Evolutionary conservation across 2,888 invertebrate species (phyloP).

Genomic region (Iselma pallidipennis): DNA sequence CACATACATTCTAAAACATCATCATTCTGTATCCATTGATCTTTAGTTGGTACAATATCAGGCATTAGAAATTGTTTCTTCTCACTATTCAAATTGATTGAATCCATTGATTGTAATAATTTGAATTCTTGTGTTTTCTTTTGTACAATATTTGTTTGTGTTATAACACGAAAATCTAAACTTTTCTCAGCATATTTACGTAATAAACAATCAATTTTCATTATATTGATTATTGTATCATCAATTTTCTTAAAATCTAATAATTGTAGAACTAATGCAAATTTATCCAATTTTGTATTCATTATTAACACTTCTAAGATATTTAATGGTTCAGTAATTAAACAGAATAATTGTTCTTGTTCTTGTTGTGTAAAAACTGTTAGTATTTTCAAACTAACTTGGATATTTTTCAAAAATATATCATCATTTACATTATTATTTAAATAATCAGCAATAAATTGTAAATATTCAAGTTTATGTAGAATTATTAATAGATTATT

Average conservation of each 20-base stretch:
- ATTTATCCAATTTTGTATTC: conserved; percentile 77
- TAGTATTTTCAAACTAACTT: conserved; percentile 71
- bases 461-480: conserved; percentile 65
- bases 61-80: conserved; percentile 75
- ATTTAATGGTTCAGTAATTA: conserved; percentile 71
- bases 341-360: conserved; percentile 64
- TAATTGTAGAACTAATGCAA: conserved; percentile 65
- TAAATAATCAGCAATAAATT: conserved; percentile 68
- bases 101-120: conserved; percentile 66
- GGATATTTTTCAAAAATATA: conserved; percentile 63
- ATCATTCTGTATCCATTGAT: conserved; percentile 81
- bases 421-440: conserved; percentile 56
- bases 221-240: conserved; percentile 62
- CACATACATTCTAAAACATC: conserved; percentile 79
- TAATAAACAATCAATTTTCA: conserved; percentile 70
- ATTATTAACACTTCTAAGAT: conserved; percentile 86
- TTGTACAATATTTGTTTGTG: background rate
- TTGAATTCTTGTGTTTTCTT: conserved; percentile 38
- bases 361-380: conserved; percentile 63
- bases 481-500: conserved; percentile 66
- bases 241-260: conserved; percentile 59
- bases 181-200: conserved; percentile 80
- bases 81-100: conserved; percentile 61
- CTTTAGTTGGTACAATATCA: conserved; percentile 71
- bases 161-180: conserved; percentile 66